A percentile compares a stretch with the other conserved stretches of the same genome.
Evolutionary conservation across 2,113 vertebrate genomes (phyloP).

Genomic region (Hippopotamus amphibius): DNA sequence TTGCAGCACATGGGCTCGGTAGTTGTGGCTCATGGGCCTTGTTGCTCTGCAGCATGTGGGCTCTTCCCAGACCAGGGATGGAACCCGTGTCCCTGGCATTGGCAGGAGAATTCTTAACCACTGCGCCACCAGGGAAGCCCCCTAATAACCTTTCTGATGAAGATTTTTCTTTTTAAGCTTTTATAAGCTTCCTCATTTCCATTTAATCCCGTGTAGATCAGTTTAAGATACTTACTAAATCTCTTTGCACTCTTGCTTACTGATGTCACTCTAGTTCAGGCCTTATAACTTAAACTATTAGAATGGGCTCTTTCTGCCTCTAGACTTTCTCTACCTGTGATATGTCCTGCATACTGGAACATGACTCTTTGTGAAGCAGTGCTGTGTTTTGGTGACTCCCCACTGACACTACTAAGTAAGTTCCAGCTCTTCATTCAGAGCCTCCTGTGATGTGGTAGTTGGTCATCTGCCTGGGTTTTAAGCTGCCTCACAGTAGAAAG

Average conservation of each 20-base stretch:
- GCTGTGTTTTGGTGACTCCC: not conserved
- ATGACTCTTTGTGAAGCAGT: not conserved
- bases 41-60: too few relatives aligned
- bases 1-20: too few relatives aligned
- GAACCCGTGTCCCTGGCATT: too few relatives aligned
- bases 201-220: not conserved
- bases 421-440: not conserved
- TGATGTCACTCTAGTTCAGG: not conserved
- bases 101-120: too few relatives aligned
- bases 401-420: not conserved
- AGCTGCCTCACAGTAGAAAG: not conserved
- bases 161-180: not conserved
- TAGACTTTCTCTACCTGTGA: not conserved
- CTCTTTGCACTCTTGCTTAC: not conserved
- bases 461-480: not conserved
- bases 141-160: constrained; percentile 7
- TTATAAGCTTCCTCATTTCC: not conserved
- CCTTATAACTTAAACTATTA: not conserved
- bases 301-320: not conserved
- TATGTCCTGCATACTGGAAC: not conserved
- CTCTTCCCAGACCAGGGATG: too few relatives aligned
- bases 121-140: too few relatives aligned
- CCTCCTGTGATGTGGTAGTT: not conserved
- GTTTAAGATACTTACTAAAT: not conserved
- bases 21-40: too few relatives aligned